phyloP scores from a whole-genome alignment of 2,888 invertebrate species.

The Hydropsyche betteni region DNA sequence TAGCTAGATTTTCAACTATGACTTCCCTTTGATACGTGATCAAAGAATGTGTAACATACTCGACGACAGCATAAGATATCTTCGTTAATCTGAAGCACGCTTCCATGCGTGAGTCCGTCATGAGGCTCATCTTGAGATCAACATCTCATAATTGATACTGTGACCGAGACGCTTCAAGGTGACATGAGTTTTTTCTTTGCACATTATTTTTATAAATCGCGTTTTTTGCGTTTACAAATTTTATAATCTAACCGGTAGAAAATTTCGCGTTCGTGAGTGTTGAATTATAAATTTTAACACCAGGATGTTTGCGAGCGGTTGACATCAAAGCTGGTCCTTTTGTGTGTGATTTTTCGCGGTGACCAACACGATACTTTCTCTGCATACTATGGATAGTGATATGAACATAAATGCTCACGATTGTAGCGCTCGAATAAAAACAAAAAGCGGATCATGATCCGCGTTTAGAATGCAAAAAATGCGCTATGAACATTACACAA shows the following conservation, averaged over 20 bases:
- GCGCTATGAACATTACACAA: no score
- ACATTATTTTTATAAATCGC: background rate
- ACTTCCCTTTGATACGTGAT: no score
- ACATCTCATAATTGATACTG: slow-evolving; percentile 21
- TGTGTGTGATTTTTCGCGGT: no score
- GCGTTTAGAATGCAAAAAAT: background rate
- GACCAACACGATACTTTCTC: no score
- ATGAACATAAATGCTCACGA: no score
- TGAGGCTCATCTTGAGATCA: slow-evolving; percentile 24
- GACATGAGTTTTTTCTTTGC: background rate
- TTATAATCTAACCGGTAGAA: background rate
- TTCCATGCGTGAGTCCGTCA: background rate
- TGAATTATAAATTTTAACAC: background rate
- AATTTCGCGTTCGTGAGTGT: slow-evolving; percentile 7
- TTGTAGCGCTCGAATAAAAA: background rate
- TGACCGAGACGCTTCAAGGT: slow-evolving; percentile 22
- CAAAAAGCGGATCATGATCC: background rate
- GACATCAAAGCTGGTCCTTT: background rate
- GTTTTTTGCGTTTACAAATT: background rate
- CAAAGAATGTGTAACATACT: no score
- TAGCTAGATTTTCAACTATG: no score
- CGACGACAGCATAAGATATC: no score
- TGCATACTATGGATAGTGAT: no score
- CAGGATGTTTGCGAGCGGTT: slow-evolving; percentile 16
- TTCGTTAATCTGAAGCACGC: slow-evolving; percentile 7